phyloP scores from a whole-genome alignment of 2,888 invertebrate genomes.

The Sphecodes monilicornis region DNA sequence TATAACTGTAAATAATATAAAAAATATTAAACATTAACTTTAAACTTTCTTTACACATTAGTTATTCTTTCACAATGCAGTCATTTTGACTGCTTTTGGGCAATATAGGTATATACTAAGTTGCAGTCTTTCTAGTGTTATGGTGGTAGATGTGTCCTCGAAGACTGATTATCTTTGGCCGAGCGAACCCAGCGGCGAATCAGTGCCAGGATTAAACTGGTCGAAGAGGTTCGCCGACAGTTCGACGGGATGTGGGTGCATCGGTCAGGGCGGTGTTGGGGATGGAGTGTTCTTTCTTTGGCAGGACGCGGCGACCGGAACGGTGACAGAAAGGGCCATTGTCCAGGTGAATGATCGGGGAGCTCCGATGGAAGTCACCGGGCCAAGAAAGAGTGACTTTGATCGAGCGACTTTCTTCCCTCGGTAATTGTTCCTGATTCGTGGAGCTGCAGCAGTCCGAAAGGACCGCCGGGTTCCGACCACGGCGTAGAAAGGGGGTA shows the following conservation, averaged over 20 bases:
- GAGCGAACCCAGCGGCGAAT: background rate
- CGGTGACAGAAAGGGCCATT: slow-evolving; percentile 30
- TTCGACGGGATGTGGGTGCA: background rate
- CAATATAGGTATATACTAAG: too few species aligned
- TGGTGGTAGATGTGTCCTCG: background rate
- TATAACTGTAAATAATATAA: too few species aligned
- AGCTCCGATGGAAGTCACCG: slow-evolving; percentile 23
- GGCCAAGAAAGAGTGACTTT: slow-evolving; percentile 58
- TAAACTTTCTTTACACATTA: too few species aligned
- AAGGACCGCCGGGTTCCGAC: background rate
- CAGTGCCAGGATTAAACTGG: background rate
- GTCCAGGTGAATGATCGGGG: slow-evolving; percentile 34
- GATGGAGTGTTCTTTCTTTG: slow-evolving; percentile 4
- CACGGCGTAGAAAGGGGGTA: slow-evolving; percentile 37
- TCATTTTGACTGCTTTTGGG: too few species aligned
- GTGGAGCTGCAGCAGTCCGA: slow-evolving; percentile 14
- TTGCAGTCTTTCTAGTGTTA: too few species aligned
- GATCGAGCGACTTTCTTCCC: slow-evolving; percentile 70
- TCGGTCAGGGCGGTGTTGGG: background rate
- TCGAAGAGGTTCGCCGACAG: background rate
- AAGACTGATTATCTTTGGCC: slow-evolving; percentile 6
- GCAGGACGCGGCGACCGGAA: background rate
- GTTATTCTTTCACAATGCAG: too few species aligned
- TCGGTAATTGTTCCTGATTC: slow-evolving; percentile 57
- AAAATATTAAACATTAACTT: too few species aligned